Base-by-base conservation (phyloP, 2,797 vertebrate genomes). In the Macroramphosus scolopax region DNA sequence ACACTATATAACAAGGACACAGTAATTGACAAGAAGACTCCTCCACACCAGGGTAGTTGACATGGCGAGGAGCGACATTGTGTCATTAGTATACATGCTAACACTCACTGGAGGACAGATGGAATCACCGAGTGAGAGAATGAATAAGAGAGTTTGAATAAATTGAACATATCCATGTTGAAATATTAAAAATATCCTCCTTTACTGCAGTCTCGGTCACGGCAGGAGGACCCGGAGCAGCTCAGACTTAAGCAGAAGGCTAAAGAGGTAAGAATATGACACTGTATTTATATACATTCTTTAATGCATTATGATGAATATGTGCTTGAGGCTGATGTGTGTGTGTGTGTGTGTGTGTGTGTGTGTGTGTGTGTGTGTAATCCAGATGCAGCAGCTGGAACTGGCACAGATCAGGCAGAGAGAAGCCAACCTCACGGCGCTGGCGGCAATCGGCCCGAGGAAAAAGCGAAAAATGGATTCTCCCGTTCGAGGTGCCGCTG, bases 351-450 rank as follows among this genome's bases (percentile, higher is more conserved):
- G n/a, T n/a, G n/a, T n/a, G n/a, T n/a, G n/a, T n/a, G n/a, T n/a
- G n/a, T n/a, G n/a, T n/a, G n/a, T n/a, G n/a, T n/a, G n/a, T n/a
- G n/a, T n/a, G 39, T 29, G 24, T 54, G 51, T 50, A 3, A 47
- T 80, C 35, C 86, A 98, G 95, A 97, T 96, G 95, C 94, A 98
- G 82, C 95, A 98, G 57, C 94, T 93, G 66, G 95, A 98, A 72
- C 83, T 97, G 77, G 93, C 93, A 22, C 94, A 96, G 83, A 96
- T 97, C 91, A 89, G 93, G 62, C 96, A 97, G 84, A 89, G 93
- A 35, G 95, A 98, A 40, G 95, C 95, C 82, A 98, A 98, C 84
- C 84, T 94, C 63, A 95, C 95, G 1, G 95, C 95, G 0, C 90
- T 98, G 70, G 95, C 94, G 12, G 96, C 95, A 0, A 98, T 96